A percentile compares a stretch with the other conserved stretches of the same genome.
Evolutionary conservation across 2,113 vertebrate genomes (phyloP).

Genomic region (Neodon shergylaensis): DNA sequence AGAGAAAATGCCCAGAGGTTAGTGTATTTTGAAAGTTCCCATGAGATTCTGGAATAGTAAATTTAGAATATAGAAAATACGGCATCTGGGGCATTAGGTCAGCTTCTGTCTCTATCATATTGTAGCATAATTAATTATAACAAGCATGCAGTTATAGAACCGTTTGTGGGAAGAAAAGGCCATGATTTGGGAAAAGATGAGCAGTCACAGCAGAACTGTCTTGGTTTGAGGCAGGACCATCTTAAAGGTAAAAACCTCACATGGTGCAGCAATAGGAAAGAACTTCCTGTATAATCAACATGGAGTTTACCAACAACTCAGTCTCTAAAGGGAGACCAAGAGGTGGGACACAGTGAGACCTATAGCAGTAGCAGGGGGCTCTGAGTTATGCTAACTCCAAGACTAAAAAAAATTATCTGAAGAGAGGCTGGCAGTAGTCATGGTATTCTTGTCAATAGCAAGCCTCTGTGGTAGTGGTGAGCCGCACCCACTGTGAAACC

Average conservation of each 20-base stretch:
- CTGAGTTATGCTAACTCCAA: not conserved
- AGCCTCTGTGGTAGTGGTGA: not conserved
- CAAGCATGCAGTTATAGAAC: conserved; percentile 14
- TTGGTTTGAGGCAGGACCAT: not conserved
- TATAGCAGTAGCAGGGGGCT: not conserved
- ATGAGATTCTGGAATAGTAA: not conserved
- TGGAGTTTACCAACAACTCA: not conserved
- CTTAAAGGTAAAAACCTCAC: not conserved
- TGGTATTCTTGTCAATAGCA: not conserved
- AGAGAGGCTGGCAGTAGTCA: not conserved
- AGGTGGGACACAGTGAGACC: not conserved
- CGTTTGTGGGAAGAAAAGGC: not conserved
- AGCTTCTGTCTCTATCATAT: not conserved
- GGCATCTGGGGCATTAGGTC: not conserved
- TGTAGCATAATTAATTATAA: conserved; percentile 30
- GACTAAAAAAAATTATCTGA: not conserved
- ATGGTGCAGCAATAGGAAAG: conserved; percentile 17
- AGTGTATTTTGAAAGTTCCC: conserved; percentile 12
- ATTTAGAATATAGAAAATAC: conserved; percentile 14
- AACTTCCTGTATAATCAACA: not conserved
- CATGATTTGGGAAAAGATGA: conserved; percentile 14
- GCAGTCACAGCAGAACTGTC: not conserved
- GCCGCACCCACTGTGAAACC: not conserved
- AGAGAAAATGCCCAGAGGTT: conserved; percentile 8
- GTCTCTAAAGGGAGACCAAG: not conserved